A percentile compares a stretch with the other conserved stretches of the same genome.
phyloP scores from a whole-genome alignment of 2,113 vertebrate species.

The Anguilla japonica region DNA sequence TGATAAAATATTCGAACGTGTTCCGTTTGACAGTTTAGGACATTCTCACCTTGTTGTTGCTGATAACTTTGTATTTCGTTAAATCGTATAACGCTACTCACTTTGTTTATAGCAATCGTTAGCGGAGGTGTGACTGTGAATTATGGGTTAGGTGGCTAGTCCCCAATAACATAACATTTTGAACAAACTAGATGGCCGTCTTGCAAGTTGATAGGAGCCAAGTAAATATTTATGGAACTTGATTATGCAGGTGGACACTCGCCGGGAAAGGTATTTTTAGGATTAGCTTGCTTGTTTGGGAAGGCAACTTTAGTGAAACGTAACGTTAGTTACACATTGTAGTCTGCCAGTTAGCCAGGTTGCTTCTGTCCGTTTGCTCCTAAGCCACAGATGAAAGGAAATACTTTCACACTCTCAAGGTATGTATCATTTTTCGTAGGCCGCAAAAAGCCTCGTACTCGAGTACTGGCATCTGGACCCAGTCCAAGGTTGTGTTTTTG shows the following conservation, averaged over 20 bases:
- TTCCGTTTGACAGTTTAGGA: neutral
- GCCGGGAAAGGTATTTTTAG: neutral
- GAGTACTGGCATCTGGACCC: neutral
- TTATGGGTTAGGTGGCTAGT: neutral
- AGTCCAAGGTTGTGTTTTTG: constrained; percentile 14
- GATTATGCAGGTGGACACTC: neutral
- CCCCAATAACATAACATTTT: neutral
- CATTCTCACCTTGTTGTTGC: neutral
- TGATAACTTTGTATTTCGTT: neutral
- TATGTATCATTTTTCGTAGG: constrained; percentile 6
- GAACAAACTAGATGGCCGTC: neutral
- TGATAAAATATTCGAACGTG: neutral
- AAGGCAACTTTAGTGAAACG: neutral
- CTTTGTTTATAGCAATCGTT: neutral
- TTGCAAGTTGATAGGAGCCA: neutral
- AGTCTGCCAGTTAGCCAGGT: neutral
- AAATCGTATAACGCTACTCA: neutral
- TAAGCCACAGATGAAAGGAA: neutral
- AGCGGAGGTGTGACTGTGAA: neutral
- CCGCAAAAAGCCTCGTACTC: constrained; percentile 1
- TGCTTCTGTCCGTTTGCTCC: neutral
- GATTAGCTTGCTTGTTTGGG: neutral
- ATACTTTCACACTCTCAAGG: neutral
- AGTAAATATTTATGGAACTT: neutral
- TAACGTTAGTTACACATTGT: neutral